Percentiles rank a stretch among this genome's conserved stretches.
These are phyloP conservation scores for Zosterops borbonicus DNA, from an alignment of 2,113 vertebrate genomes.

Conservation along the genomic window DNA sequence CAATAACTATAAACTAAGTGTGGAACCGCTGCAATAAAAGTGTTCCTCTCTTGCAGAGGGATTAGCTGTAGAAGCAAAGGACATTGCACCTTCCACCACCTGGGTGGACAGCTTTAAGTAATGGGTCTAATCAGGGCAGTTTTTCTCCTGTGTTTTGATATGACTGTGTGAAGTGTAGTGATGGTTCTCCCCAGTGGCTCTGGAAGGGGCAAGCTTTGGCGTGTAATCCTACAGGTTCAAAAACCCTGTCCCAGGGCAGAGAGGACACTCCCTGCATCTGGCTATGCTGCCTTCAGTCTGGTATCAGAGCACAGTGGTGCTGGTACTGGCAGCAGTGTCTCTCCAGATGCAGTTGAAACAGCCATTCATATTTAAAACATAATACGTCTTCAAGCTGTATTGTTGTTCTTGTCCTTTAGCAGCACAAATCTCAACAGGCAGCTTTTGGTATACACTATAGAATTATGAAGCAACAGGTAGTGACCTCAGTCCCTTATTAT, in stretches of 20 bases:
- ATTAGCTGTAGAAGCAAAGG: not conserved
- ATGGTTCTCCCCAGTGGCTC: not conserved
- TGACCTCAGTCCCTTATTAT: not conserved
- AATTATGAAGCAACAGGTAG: not conserved
- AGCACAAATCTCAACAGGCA: not conserved
- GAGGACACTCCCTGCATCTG: not conserved
- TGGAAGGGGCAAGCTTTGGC: not conserved
- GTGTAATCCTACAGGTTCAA: rapidly evolving
- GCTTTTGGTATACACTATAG: not conserved
- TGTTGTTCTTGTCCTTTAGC: not conserved
- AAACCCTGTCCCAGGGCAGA: not conserved
- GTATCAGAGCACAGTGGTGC: not conserved
- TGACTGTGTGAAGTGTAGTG: rapidly evolving
- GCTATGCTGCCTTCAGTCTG: rapidly evolving
- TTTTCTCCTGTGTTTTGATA: not conserved
- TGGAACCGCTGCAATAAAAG: not conserved
- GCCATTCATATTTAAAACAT: not conserved
- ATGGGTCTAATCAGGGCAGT: not conserved
- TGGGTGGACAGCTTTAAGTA: not conserved
- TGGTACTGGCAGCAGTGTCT: not conserved
- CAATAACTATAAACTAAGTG: not conserved
- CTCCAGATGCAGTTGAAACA: not conserved
- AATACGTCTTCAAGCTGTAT: not conserved
- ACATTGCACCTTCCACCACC: not conserved
- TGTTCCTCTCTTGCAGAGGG: not conserved